Evolutionary conservation across 2,113 vertebrate genomes (phyloP).

Genomic region (Synchiropus splendidus): DNA sequence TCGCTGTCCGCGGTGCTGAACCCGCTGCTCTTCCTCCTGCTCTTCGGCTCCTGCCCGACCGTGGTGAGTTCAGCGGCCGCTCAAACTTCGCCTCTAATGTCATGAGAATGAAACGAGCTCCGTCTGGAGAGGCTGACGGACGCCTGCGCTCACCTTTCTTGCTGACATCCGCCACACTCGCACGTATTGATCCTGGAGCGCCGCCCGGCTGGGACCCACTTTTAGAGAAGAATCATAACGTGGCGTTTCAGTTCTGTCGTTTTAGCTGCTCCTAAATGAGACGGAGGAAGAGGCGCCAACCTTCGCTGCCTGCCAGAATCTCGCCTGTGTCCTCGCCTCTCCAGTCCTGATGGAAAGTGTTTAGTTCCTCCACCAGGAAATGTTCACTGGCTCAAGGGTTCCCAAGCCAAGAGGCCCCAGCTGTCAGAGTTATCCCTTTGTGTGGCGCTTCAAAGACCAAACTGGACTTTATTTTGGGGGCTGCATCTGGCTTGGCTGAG

Average conservation of each 20-base stretch:
- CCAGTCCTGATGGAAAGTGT: constrained; percentile 16
- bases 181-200: constrained; percentile 32
- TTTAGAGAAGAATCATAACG: neutral
- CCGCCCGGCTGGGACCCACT: constrained; percentile 30
- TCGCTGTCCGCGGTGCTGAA: constrained; percentile 74
- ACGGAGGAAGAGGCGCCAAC: too few relatives aligned
- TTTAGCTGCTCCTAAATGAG: too few relatives aligned
- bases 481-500: constrained; percentile 51
- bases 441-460: constrained; percentile 18
- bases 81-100: too few relatives aligned
- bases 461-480: constrained; percentile 9
- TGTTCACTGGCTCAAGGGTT: constrained; percentile 1
- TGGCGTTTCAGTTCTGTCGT: too few relatives aligned
- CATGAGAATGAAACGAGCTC: too few relatives aligned
- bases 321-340: constrained; percentile 27
- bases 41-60: constrained; percentile 76
- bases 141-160: too few relatives aligned
- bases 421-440: constrained; percentile 39
- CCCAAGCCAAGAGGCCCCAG: constrained; percentile 34
- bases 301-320: constrained; percentile 31
- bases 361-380: constrained; percentile 8
- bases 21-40: constrained; percentile 73
- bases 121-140: too few relatives aligned
- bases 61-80: constrained; percentile 67
- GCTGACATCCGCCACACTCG: too few relatives aligned